Evolutionary conservation across 2,888 invertebrate species (phyloP), one percentile per base, ranked within the genome.

Genomic region (Chesias legatella): DNA sequence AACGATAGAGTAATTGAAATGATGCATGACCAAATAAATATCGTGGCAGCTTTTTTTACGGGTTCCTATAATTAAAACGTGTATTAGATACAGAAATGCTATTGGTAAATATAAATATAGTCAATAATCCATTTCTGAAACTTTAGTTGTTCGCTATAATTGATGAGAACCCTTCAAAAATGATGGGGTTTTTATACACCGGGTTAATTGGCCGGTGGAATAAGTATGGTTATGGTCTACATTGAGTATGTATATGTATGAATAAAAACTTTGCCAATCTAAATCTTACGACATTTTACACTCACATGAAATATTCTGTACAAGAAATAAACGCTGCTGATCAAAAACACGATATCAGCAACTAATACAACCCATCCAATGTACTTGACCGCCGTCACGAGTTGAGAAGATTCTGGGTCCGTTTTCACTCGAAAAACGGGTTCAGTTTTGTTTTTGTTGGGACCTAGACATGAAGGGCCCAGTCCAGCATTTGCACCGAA

Each of bases 401-500:
- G 58, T 0, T 3, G 0, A 0, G 65, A 52, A 3, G 46, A 22
- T 0, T 17, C 1, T 1, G 40, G 11, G 3, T 43, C 38, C 4
- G 7, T 24, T 7, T 13, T 20, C 7, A n/a, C 7, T n/a, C 32
- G 31, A 21, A 13, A 34, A 0, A 25, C 4, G 5, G 24, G 6
- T 0, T 30, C 8, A 0, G 8, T 31, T 3, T 28, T 20, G 7
- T 46, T 42, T 31, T 42, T 47, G 1, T 54, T 46, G 3, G 40
- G 43, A 7, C 55, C 44, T 2, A 77, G 46, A 29, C 78, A 79
- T 0, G 76, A 73, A 1, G 67, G 62, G 0, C 73, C 72, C 0
- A 76, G 56, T 0, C 74, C 79, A 1, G 76, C 68, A 25, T 79
- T 78, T 3, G 70, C 59, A 1, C 77, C 78, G 20, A 80, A 79